Evolutionary conservation across 2,113 vertebrate genomes (phyloP), one percentile per base, ranked within the genome.

Genomic region (Drymodes brunneopygia): DNA sequence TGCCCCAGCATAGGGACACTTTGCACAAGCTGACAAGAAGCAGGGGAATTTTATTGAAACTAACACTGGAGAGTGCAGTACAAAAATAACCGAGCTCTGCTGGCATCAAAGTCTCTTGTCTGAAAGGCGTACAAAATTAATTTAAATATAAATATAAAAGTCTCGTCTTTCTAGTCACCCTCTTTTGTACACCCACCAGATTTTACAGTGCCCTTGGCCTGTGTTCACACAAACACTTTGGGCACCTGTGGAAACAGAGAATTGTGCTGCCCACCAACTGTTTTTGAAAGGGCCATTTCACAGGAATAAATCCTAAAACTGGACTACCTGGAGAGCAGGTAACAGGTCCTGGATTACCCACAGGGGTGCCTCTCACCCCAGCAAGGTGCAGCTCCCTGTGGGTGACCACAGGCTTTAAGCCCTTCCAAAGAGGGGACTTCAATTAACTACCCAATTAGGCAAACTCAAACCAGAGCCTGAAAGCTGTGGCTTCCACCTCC

Each of bases 31-130:
- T 4, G 11, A 58, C 22, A 83, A 97, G 96, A 94, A 75, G 95
- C 40, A 83, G 25, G 24, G 57, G 33, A 28, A 54, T 89, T 98
- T 98, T 98, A 98, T 98, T 98, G 77, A 91, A 93, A 85, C 33
- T 38, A 96, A 85, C 54, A 35, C 45, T 13, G 50, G n/a, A 84
- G 61, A 72, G 17, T 69, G 83, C 40, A 35, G 72, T 94, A 94
- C 72, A 97, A 97, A 97, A 97, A 74, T 97, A 97, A 97, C 33
- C 81, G 69, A 75, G 70, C 88, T 94, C 19, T 21, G 85, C 50
- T 90, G 64, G 31, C 35, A 51, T 51, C 87, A 4, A 54, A 92
- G 61, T 58, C 58, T 44, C 22, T 91, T 50, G 50, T 62, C 83
- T 50, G 20, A 73, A 61, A 94, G 42, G 78, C 29, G 38, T 86